A percentile compares a stretch with the other conserved stretches of the same genome.
These are phyloP conservation scores for Acleris emargana DNA, from an alignment of 2,888 invertebrate species.

Conservation along the genomic window DNA sequence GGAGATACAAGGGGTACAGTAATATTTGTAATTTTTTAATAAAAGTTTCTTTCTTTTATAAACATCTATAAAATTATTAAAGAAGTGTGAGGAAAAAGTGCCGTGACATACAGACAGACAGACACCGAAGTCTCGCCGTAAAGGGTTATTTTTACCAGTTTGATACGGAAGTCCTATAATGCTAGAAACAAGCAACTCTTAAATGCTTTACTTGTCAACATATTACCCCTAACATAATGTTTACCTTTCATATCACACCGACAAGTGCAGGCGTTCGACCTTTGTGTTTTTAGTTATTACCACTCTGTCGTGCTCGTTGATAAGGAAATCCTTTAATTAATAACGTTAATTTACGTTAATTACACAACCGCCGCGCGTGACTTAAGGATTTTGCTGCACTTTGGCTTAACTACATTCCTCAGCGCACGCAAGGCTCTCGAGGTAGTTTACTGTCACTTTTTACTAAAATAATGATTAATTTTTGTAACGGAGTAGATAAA, in stretches of 20 bases:
- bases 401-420: conserved; percentile 25
- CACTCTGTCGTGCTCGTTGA: conserved; percentile 58
- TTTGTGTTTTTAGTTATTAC: conserved; percentile 58
- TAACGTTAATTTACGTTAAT: conserved; percentile 67
- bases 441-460: conserved; percentile 16
- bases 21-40: too few relatives aligned
- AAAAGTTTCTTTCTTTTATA: too few relatives aligned
- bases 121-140: too few relatives aligned
- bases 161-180: too few relatives aligned
- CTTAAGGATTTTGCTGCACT: conserved; percentile 43
- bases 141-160: too few relatives aligned
- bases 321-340: conserved; percentile 68
- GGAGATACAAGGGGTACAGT: too few relatives aligned
- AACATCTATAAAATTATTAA: too few relatives aligned
- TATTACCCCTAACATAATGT: conserved; percentile 13
- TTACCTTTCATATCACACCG: conserved; percentile 33
- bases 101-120: too few relatives aligned
- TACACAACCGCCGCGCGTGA: conserved; percentile 47
- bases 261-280: conserved; percentile 54
- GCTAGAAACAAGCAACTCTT: too few relatives aligned
- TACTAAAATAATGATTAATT: conserved; percentile 12
- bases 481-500: neutral
- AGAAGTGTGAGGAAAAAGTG: too few relatives aligned
- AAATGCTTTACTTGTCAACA: neutral
- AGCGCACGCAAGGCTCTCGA: conserved; percentile 21